A percentile compares a stretch with the other conserved stretches of the same genome.
Evolutionary conservation across 92 coral and sea anemone genomes (phyloP).

Genomic region (Isaurus tuberculatus): DNA sequence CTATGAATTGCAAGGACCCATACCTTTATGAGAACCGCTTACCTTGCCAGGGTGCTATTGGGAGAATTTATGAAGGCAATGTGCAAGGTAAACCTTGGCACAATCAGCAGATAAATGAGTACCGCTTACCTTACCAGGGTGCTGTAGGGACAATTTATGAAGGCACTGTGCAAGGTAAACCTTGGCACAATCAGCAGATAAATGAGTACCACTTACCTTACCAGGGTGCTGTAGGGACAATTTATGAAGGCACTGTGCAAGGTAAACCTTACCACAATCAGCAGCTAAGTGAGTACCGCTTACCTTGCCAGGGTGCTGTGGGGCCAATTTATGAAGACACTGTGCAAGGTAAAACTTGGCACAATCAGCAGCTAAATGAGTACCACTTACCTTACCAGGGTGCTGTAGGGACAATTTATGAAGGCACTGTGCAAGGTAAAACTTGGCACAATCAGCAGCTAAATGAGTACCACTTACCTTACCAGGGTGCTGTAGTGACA

Average conservation of each 20-base stretch:
- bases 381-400: constrained; percentile 81
- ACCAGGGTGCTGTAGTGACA: constrained; percentile 85
- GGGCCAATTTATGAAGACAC: constrained; percentile 81
- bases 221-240: constrained; percentile 85
- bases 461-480: constrained; percentile 59
- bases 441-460: not conserved
- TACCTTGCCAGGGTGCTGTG: constrained; percentile 90
- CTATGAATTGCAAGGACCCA: not conserved
- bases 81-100: constrained; percentile 64
- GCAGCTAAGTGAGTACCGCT: not conserved
- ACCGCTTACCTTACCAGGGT: constrained; percentile 84
- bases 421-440: constrained; percentile 86
- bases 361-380: not conserved
- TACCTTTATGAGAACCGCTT: not conserved
- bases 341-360: constrained; percentile 69
- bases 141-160: constrained; percentile 70
- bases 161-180: constrained; percentile 85
- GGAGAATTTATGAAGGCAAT: constrained; percentile 82
- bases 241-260: constrained; percentile 85
- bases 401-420: constrained; percentile 74
- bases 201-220: constrained; percentile 59
- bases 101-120: not conserved
- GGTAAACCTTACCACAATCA: constrained; percentile 29
- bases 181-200: not conserved
- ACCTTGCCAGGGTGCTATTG: constrained; percentile 89